Base-by-base conservation (phyloP, 2,797 vertebrate species). In the Hafferia zeledoni region DNA sequence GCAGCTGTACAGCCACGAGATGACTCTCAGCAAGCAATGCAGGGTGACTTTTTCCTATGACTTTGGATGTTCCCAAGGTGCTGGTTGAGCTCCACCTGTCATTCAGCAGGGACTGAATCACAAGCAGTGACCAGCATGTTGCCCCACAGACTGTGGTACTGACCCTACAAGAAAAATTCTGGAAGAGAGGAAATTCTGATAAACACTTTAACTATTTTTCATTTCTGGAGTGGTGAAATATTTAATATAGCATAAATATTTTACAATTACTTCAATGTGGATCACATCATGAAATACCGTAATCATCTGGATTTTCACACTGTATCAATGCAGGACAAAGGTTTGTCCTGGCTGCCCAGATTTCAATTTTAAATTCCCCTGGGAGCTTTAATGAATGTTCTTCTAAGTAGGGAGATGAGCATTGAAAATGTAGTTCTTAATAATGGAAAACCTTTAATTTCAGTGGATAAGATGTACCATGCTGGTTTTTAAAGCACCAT, bases 41-140 rank as follows among this genome's bases (percentile, higher is more conserved):
- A 31, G 4, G 6, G 25, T 14, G 63, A 10, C 14, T 72, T 87
- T 68, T 52, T 30, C 17, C 31, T 44, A 16, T 13, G 35, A 17
- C 16, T 68, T 41, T 1, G 17, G 28, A 43, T 46, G 10, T 28
- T 63, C 20, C 27, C 0, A 0, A 61, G 44, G 39, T 20, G 19
- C 31, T 91, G 52, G 24, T 39, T 35, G 64, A 68, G 61, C 20
- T 46, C 57, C 44, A 5, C 10, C 25, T 9, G 0, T 39, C 27
- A 9, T 6, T 6, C 56, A 35, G 65, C 22, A 39, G 15, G 37
- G 69, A n/a, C 31, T 43, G 41, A 61, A 37, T 46, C 52, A 10
- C 0, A 2, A 52, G 31, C 8, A 9, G 24, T 13, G 47, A 61
- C 2, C 19, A 11, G 11, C 1, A 0, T 39, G 18, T 10, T 71